phyloP scores from a whole-genome alignment of 2,888 invertebrate species.

The Bedellia somnulentella region DNA sequence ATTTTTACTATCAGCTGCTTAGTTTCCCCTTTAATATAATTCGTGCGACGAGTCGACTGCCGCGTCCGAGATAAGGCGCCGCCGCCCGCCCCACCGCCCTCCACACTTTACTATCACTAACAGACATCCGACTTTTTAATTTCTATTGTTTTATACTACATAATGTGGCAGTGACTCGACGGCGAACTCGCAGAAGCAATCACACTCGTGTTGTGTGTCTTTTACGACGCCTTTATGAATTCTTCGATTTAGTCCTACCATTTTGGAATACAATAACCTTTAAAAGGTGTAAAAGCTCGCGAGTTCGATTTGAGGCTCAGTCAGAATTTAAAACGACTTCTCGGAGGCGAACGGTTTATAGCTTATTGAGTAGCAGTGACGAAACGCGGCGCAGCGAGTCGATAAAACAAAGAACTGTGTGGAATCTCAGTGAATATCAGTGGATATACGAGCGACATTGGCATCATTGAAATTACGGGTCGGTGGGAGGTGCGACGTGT shows the following conservation, averaged over 20 bases:
- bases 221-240: constrained; percentile 1
- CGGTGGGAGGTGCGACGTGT: constrained; percentile 44
- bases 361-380: constrained; percentile 58
- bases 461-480: constrained; percentile 56
- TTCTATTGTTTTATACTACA: too few species aligned
- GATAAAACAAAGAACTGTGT: constrained; percentile 45
- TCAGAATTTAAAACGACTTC: constrained; percentile 51
- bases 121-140: too few species aligned
- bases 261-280: constrained; percentile 57
- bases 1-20: constrained; percentile 58
- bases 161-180: too few species aligned
- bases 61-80: constrained; percentile 13
- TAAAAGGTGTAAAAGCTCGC: constrained; percentile 56
- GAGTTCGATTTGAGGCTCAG: constrained; percentile 39
- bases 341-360: constrained; percentile 57
- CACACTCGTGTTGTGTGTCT: too few species aligned
- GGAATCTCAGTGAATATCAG: constrained; percentile 57
- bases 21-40: constrained; percentile 54
- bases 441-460: constrained; percentile 40
- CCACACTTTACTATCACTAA: constrained; percentile 9
- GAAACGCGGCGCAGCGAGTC: constrained; percentile 47
- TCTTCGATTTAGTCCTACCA: constrained; percentile 10
- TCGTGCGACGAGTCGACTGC: constrained; percentile 27
- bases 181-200: too few species aligned
- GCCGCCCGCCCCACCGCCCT: constrained; percentile 5